These are phyloP conservation scores for Druon quercuslanigerum DNA, from an alignment of 1,140 invertebrate species.

Conservation along the genomic window DNA sequence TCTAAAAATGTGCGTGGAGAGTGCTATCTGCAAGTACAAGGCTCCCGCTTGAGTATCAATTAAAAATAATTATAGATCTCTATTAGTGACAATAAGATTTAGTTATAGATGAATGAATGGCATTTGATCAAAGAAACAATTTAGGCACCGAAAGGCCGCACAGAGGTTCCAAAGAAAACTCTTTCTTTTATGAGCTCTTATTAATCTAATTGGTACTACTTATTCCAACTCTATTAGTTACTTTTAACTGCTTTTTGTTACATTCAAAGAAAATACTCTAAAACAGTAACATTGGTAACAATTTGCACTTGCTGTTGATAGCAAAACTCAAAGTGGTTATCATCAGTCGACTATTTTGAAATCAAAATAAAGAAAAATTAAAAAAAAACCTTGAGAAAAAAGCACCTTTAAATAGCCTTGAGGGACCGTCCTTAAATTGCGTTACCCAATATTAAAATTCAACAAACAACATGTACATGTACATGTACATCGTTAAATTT, in stretches of 20 bases:
- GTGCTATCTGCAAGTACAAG: neutral
- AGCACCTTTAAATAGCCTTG: no score
- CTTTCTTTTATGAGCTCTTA: neutral
- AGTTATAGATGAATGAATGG: neutral
- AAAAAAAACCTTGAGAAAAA: no score
- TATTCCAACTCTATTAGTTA: neutral
- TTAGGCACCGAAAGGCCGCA: no score
- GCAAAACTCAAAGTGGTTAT: no score
- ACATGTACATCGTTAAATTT: no score
- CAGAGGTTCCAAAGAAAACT: neutral
- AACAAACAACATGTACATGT: no score
- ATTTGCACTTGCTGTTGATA: no score
- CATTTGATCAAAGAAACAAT: constrained; percentile 26
- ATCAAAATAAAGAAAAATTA: no score
- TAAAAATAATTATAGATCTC: constrained; percentile 48
- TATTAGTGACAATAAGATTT: constrained; percentile 35
- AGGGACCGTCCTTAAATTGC: no score
- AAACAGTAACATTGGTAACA: no score
- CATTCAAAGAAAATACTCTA: neutral
- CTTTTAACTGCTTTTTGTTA: neutral
- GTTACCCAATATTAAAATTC: no score
- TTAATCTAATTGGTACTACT: neutral
- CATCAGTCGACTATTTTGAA: no score
- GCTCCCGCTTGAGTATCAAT: neutral
- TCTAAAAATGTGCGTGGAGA: constrained; percentile 4